Evolutionary conservation across 2,797 vertebrate genomes (phyloP), one percentile per base, ranked within the genome.

Genomic region (Phalloptychus januarius): DNA sequence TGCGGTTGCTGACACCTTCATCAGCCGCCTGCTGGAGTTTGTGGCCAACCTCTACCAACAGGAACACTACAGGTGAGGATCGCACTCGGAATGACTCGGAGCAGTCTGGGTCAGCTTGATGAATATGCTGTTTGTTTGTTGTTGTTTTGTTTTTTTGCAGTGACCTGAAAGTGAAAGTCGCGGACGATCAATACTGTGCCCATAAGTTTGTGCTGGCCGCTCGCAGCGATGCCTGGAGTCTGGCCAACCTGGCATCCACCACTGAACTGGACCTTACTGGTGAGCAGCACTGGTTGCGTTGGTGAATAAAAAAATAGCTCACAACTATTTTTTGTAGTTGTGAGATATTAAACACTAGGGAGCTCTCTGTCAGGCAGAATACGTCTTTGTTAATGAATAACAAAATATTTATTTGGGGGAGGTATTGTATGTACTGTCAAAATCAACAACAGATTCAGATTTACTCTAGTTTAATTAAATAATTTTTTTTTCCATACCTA

Each of bases 201-300:
- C 98, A 99, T 91, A 99, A 99, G 92, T 99, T 99, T 92, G 97
- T 99, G 63, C 90, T 99, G 95, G 98, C 98, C 1, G 98, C 98
- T 8, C 97, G 98, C 82, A 99, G 96, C 54, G 98, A 99, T 71
- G 87, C 91, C 28, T 99, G 98, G 98, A 99, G 97, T 83, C 94
- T 98, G 82, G 88, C 95, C 87, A 99, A 93, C 93, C 88, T 99
- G 86, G 95, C 96, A 75, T 96, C 97, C 45, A 97, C 95, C 11
- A 89, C 96, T 73, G 97, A 98, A 91, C 94, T 99, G 91, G 98
- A 99, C 92, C 94, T 99, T 42, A 97, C 97, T 92, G 98, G 98
- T 99, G 89, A 96, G 96, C 20, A 71, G 65, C 50, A 52, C 33
- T 46, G 40, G 0, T 48, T 70, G 61, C 85, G 18, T 78, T 73